A percentile compares a stretch with the other conserved stretches of the same genome.
Evolutionary conservation across 2,888 invertebrate genomes (phyloP).

Genomic region (Beris morrisii): DNA sequence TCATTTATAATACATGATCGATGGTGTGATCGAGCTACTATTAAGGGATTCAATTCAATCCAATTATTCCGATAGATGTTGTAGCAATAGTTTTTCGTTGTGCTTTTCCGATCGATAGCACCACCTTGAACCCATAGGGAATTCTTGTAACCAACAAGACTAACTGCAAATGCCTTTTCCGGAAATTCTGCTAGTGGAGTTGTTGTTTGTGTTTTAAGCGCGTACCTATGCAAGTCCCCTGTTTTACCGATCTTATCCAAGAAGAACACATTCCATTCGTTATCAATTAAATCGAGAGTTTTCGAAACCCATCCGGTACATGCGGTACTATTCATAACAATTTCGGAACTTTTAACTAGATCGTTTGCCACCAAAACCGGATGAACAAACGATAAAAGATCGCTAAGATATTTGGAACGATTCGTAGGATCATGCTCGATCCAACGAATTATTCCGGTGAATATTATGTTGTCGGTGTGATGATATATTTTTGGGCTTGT

Average conservation of each 20-base stretch:
- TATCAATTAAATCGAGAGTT: constrained; percentile 32
- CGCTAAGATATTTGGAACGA: constrained; percentile 41
- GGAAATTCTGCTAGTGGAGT: constrained; percentile 43
- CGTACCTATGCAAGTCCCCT: constrained; percentile 43
- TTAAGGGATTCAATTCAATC: constrained; percentile 42
- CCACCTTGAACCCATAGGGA: constrained; percentile 47
- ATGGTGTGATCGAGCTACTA: constrained; percentile 46
- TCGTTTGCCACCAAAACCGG: constrained; percentile 45
- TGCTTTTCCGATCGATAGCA: constrained; percentile 30
- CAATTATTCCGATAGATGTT: constrained; percentile 47
- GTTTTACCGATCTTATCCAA: constrained; percentile 48
- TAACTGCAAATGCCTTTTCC: constrained; percentile 45
- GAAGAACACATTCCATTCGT: constrained; percentile 46
- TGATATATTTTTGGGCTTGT: constrained; percentile 44
- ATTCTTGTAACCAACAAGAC: constrained; percentile 44
- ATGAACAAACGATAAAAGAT: constrained; percentile 43
- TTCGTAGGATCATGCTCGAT: constrained; percentile 41
- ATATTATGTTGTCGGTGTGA: constrained; percentile 45
- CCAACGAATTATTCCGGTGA: constrained; percentile 45
- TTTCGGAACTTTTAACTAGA: constrained; percentile 40
- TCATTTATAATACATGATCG: constrained; percentile 45
- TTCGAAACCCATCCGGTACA: constrained; percentile 44
- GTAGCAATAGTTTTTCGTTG: constrained; percentile 42
- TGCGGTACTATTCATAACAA: constrained; percentile 40
- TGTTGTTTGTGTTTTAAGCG: constrained; percentile 42